Evolutionary conservation across 2,888 invertebrate genomes (phyloP), one percentile per base, ranked within the genome.

Genomic region (Noctua janthina): DNA sequence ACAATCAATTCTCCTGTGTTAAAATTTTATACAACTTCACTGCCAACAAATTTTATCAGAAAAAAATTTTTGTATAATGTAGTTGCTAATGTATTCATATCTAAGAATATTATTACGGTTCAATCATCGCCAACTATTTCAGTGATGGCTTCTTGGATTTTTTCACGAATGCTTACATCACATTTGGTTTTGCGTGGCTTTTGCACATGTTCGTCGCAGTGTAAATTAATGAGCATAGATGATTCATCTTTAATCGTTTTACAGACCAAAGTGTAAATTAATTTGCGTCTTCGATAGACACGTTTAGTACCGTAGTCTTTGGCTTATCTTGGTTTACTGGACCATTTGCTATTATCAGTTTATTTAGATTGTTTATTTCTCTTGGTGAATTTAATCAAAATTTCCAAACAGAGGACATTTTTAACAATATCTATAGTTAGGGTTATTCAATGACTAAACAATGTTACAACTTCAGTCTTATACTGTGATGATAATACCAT

Each of bases 91-190:
- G 23, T 29, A 51, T 62, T 78, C 17, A 66, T 51, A 43, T 72
- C 51, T 72, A 43, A 75, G 29, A 85, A 74, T 69, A 49, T 51
- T 68, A 46, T 74, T 76, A 87, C 77, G 17, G 81, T 83, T 72
- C 75, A 83, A 90, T 91, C 90, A 91, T 91, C 88, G 85, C 62
- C 78, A 78, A 78, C 70, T 71, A 69, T 79, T 83, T 88, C 76
- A 84, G 84, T 91, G 90, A 92, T 92, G 90, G 87, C 90, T 93
- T 92, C 92, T 92, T 91, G 86, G 86, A 87, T 92, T 93, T 93
- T 87, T 90, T 88, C 82, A 59, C 59, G 68, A 88, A 88, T 92
- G 90, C 90, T 94, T 92, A 93, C 93, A 93, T 94, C 93, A 94
- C 82, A 49, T 87, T 88, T 79, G 23, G 68, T 59, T 81, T 79